Evolutionary conservation across 2,797 vertebrate genomes (phyloP).

Genomic region (Malacoctenus gilli): DNA sequence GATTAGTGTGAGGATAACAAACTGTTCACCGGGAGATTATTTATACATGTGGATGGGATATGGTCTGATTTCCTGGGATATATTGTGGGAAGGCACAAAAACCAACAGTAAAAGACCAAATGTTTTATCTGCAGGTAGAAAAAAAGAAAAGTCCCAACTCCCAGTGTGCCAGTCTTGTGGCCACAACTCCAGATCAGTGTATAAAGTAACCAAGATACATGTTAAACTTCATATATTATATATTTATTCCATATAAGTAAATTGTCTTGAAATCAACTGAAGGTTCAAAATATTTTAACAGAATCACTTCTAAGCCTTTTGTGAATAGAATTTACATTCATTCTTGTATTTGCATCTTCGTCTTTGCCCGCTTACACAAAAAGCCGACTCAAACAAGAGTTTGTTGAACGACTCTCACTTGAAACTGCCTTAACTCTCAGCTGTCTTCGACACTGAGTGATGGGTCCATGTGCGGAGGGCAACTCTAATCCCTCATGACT

Average conservation of each 20-base stretch:
- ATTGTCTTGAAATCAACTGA: no score
- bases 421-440: slow-evolving; percentile 49
- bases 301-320: no score
- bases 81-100: slow-evolving; percentile 4
- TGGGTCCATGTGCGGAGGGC: slow-evolving; percentile 66
- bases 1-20: slow-evolving; percentile 61
- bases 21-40: slow-evolving; percentile 58
- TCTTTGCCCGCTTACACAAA: not conserved
- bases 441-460: slow-evolving; percentile 70
- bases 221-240: no score
- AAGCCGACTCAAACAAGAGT: slow-evolving; percentile 9
- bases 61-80: slow-evolving; percentile 18
- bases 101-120: slow-evolving; percentile 1
- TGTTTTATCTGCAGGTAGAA: not conserved
- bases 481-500: slow-evolving; percentile 62
- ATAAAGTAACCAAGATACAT: no score
- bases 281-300: no score
- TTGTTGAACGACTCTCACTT: slow-evolving; percentile 37
- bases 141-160: no score
- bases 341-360: no score
- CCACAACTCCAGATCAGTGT: no score
- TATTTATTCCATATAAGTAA: no score
- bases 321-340: no score
- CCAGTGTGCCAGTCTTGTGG: no score
- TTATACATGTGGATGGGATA: slow-evolving; percentile 38